Conservation (phyloP, 2,888 invertebrate genomes). For the Lysandra coridon region DNA sequence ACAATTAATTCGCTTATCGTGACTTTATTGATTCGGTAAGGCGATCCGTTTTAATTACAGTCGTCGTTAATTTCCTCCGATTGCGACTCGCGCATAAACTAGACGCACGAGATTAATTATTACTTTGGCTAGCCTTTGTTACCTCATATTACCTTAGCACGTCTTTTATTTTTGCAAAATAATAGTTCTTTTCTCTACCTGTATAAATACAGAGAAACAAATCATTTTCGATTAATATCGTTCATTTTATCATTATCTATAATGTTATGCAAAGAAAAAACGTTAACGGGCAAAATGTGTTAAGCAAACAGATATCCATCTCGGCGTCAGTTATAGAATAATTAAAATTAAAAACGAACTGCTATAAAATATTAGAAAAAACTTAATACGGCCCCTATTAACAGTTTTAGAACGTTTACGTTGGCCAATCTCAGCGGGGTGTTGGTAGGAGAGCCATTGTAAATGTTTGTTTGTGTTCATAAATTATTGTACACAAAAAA, state of each 20-base stretch:
- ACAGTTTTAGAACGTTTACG: slow-evolving; percentile 56
- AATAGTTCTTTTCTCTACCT: neutral
- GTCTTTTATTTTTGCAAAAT: neutral
- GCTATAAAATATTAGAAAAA: slow-evolving; percentile 37
- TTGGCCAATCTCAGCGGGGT: slow-evolving; percentile 58
- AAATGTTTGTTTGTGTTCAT: slow-evolving; percentile 57
- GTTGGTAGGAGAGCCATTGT: slow-evolving; percentile 58
- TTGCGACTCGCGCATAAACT: slow-evolving; percentile 46
- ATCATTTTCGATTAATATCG: neutral
- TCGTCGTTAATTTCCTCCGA: slow-evolving; percentile 74
- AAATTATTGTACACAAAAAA: slow-evolving; percentile 50
- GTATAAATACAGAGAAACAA: neutral
- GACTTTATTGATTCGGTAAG: slow-evolving; percentile 77
- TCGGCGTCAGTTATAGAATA: slow-evolving; percentile 8
- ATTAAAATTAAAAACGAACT: slow-evolving; percentile 11
- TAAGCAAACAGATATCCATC: slow-evolving; percentile 3
- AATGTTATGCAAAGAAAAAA: slow-evolving; percentile 15
- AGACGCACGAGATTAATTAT: slow-evolving; percentile 11
- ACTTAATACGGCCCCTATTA: slow-evolving; percentile 47
- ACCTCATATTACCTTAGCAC: neutral
- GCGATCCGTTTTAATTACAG: slow-evolving; percentile 78
- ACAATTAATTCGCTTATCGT: slow-evolving; percentile 79
- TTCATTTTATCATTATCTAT: slow-evolving; percentile 15
- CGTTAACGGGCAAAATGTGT: slow-evolving; percentile 7
- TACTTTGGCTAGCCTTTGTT: neutral